Conservation (phyloP, 64 coral and sea anemone genomes). For the Stylophora pistillata region DNA sequence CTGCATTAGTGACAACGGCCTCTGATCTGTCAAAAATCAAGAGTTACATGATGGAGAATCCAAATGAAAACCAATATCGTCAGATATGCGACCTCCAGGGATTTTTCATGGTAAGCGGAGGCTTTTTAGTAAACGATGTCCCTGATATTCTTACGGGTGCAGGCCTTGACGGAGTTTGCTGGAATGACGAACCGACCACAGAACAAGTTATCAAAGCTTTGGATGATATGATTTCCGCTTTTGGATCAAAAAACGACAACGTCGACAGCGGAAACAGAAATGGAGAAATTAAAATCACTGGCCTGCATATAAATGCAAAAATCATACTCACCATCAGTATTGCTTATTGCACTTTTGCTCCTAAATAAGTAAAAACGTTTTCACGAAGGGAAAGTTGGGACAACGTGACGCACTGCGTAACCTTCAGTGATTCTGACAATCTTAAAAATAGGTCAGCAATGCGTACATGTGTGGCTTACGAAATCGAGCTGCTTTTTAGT, state of each 20-base stretch:
- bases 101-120: conserved; percentile 40
- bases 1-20: background rate
- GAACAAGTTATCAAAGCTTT: conserved; percentile 39
- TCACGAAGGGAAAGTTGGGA: too few relatives aligned
- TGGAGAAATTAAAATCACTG: background rate
- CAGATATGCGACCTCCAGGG: conserved; percentile 64
- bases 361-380: too few relatives aligned
- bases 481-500: too few relatives aligned
- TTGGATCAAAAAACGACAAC: background rate
- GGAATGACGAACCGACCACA: conserved; percentile 30
- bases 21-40: conserved; percentile 46
- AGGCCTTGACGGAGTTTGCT: background rate
- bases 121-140: conserved; percentile 41
- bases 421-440: too few relatives aligned
- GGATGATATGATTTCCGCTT: conserved; percentile 41
- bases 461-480: too few relatives aligned
- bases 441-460: too few relatives aligned
- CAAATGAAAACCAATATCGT: conserved; percentile 4
- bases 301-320: background rate
- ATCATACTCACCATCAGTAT: background rate
- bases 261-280: background rate
- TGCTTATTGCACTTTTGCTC: too few relatives aligned
- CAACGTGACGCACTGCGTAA: too few relatives aligned
- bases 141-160: background rate
- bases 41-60: conserved; percentile 25